A percentile compares a stretch with the other conserved stretches of the same genome.
These are phyloP conservation scores for Propithecus deckenii DNA, from an alignment of 2,797 vertebrate genomes.

Conservation along the genomic window DNA sequence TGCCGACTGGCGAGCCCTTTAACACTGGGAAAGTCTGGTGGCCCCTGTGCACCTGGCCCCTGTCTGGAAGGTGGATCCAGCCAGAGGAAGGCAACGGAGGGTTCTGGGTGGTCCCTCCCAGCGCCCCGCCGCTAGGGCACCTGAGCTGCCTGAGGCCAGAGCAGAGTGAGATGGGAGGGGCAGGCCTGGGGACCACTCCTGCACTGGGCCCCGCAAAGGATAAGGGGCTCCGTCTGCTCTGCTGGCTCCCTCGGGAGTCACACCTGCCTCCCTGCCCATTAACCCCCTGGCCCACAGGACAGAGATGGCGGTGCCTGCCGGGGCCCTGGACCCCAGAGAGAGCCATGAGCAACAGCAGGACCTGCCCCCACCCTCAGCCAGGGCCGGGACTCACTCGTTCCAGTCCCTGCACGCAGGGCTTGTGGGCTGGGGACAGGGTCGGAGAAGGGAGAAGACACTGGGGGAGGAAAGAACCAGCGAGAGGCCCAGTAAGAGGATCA, in stretches of 20 bases:
- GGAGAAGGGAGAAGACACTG: neutral
- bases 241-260: neutral
- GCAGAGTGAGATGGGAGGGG: neutral
- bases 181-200: neutral
- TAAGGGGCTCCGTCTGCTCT: neutral
- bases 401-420: no score
- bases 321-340: neutral
- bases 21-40: neutral
- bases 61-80: neutral
- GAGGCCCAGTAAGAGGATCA: neutral
- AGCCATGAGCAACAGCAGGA: neutral
- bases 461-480: neutral
- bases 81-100: neutral
- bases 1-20: neutral
- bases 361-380: neutral
- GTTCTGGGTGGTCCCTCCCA: neutral
- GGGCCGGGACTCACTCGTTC: accelerated
- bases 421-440: neutral
- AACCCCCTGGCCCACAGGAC: neutral
- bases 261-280: neutral
- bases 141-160: neutral
- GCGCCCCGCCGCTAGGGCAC: neutral
- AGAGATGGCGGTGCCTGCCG: neutral
- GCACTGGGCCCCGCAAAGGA: neutral
- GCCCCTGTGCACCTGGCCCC: neutral